Conservation (phyloP, 2,888 invertebrate genomes). For the Priocnemis perturbator region DNA sequence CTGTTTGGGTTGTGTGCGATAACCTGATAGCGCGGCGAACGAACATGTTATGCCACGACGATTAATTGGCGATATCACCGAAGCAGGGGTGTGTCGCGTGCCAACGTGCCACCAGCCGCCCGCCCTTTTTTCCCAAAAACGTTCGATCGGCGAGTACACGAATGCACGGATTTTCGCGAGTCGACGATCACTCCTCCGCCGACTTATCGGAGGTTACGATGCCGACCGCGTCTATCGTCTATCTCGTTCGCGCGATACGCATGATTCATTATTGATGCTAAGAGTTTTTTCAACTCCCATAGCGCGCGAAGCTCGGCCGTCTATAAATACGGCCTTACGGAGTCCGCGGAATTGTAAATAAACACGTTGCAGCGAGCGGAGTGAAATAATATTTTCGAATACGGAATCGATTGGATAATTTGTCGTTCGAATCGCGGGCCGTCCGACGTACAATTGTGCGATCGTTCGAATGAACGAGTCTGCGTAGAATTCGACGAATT, state of each 20-base stretch:
- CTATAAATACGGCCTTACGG: constrained; percentile 18
- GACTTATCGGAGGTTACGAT: constrained; percentile 26
- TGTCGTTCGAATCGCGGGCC: background rate
- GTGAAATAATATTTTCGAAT: constrained; percentile 3
- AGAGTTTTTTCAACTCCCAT: constrained; percentile 17
- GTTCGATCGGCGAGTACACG: background rate
- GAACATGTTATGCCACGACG: too few species aligned
- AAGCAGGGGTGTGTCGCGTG: too few species aligned
- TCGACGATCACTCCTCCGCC: background rate
- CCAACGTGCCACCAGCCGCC: too few species aligned
- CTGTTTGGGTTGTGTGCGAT: background rate
- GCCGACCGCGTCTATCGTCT: constrained; percentile 32
- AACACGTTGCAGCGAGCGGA: constrained; percentile 5
- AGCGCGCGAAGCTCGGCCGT: background rate
- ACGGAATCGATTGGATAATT: background rate
- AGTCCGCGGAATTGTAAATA: constrained; percentile 21
- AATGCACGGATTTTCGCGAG: background rate
- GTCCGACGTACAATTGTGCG: background rate
- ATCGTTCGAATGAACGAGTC: background rate
- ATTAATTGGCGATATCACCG: too few species aligned
- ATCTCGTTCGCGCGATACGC: constrained; percentile 25
- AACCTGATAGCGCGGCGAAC: too few species aligned
- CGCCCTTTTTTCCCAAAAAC: too few species aligned
- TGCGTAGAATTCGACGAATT: background rate
- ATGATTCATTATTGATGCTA: constrained; percentile 25